phyloP scores from a whole-genome alignment of 2,113 vertebrate species.

The Chiloscyllium plagiosum region DNA sequence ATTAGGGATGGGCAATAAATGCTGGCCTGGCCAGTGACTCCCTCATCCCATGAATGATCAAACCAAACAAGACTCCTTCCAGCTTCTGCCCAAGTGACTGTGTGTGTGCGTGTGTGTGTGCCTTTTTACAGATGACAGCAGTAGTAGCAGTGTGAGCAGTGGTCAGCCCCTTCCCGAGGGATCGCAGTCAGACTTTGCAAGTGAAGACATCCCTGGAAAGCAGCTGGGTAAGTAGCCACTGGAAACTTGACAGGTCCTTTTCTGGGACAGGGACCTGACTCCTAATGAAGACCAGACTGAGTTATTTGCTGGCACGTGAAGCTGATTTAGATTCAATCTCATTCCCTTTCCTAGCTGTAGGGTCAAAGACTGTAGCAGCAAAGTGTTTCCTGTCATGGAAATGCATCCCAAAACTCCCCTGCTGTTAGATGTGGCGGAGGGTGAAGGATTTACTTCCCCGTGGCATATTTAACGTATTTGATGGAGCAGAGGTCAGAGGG shows the following conservation, averaged over 20 bases:
- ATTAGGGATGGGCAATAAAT: not conserved
- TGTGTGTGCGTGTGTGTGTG: not conserved
- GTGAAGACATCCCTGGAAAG: constrained; percentile 40
- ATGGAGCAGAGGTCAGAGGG: not conserved
- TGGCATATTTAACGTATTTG: not conserved
- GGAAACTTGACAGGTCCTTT: not conserved
- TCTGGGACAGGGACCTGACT: not conserved
- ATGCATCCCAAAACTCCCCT: not conserved
- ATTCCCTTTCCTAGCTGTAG: not conserved
- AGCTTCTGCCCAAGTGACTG: not conserved
- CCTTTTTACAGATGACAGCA: constrained; percentile 44
- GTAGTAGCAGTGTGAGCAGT: constrained; percentile 37
- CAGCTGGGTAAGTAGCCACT: constrained; percentile 43
- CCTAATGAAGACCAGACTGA: not conserved
- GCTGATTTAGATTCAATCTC: not conserved
- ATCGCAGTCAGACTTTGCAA: constrained; percentile 41
- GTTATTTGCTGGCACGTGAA: not conserved
- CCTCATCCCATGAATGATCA: not conserved
- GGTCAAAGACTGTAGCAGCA: not conserved
- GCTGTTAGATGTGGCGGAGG: not conserved
- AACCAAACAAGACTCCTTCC: not conserved
- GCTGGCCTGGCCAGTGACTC: not conserved
- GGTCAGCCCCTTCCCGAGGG: constrained; percentile 40
- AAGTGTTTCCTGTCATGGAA: not conserved
- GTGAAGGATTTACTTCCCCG: not conserved